These are phyloP conservation scores for Isurus oxyrinchus DNA, from an alignment of 2,113 vertebrate species.

Conservation along the genomic window DNA sequence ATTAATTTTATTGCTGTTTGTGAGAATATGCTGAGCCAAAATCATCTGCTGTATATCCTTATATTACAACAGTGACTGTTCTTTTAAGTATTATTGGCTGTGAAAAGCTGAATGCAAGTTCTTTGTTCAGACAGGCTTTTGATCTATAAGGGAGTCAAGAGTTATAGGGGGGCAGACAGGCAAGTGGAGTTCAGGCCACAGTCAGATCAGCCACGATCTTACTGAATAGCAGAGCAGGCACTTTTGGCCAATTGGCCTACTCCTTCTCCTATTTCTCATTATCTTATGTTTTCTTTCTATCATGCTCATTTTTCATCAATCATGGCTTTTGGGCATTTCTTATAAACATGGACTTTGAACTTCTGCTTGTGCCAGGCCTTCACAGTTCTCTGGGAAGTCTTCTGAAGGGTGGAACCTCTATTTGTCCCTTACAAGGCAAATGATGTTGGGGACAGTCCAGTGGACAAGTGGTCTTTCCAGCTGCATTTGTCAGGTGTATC, in stretches of 20 bases:
- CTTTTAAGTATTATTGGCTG: background rate
- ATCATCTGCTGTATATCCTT: background rate
- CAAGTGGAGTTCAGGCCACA: too few relatives aligned
- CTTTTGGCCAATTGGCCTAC: too few relatives aligned
- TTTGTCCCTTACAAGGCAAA: background rate
- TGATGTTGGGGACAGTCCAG: background rate
- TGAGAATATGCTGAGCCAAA: background rate
- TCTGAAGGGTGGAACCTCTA: background rate
- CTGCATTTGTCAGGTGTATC: too few relatives aligned
- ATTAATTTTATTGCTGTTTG: background rate
- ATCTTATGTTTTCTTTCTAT: background rate
- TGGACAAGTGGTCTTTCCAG: background rate
- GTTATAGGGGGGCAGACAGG: too few relatives aligned
- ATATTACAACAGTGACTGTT: too few relatives aligned
- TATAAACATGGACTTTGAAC: background rate
- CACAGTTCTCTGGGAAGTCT: background rate
- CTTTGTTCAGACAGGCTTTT: too few relatives aligned
- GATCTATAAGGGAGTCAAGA: too few relatives aligned
- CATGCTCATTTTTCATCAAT: background rate
- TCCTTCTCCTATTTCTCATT: too few relatives aligned
- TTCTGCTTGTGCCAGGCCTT: background rate
- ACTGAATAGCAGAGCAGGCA: too few relatives aligned
- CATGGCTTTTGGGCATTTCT: background rate
- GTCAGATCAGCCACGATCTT: too few relatives aligned
- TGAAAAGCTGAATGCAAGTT: background rate